Evolutionary conservation across 2,888 invertebrate species (phyloP).

Genomic region (Tetragnatha montana): DNA sequence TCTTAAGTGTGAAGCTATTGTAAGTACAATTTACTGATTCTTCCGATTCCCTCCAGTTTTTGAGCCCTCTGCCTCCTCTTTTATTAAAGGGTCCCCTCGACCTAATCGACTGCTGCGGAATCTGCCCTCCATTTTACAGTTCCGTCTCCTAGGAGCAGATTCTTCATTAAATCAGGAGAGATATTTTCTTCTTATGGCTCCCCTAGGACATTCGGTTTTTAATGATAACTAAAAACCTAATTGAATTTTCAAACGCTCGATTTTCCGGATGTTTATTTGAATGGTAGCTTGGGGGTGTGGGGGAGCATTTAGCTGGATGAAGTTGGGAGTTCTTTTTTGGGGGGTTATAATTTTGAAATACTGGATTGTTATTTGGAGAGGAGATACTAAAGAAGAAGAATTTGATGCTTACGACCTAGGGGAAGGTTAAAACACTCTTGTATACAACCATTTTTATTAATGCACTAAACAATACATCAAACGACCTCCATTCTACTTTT

Average conservation of each 20-base stretch:
- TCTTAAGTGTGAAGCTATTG: constrained; percentile 36
- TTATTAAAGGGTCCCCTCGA: constrained; percentile 27
- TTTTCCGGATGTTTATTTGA: constrained; percentile 35
- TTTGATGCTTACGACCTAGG: too few species aligned
- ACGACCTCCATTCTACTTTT: too few species aligned
- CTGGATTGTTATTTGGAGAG: too few species aligned
- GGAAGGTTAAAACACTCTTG: too few species aligned
- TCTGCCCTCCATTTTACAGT: constrained; percentile 29
- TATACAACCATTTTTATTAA: too few species aligned
- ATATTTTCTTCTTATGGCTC: constrained; percentile 27
- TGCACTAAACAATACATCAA: too few species aligned
- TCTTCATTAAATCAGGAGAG: constrained; percentile 47
- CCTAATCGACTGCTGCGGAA: constrained; percentile 22
- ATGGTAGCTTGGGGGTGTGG: neutral
- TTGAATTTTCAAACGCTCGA: constrained; percentile 32
- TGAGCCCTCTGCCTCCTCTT: constrained; percentile 17
- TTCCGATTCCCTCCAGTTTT: constrained; percentile 24
- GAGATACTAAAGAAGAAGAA: too few species aligned
- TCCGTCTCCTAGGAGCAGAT: constrained; percentile 13
- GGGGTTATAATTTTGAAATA: too few species aligned
- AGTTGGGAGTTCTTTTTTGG: too few species aligned
- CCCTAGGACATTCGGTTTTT: constrained; percentile 40
- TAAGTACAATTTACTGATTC: constrained; percentile 48
- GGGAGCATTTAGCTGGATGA: too few species aligned
- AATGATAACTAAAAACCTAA: constrained; percentile 51